These are phyloP conservation scores for Battus philenor DNA, from an alignment of 1,140 invertebrate species.

Conservation along the genomic window DNA sequence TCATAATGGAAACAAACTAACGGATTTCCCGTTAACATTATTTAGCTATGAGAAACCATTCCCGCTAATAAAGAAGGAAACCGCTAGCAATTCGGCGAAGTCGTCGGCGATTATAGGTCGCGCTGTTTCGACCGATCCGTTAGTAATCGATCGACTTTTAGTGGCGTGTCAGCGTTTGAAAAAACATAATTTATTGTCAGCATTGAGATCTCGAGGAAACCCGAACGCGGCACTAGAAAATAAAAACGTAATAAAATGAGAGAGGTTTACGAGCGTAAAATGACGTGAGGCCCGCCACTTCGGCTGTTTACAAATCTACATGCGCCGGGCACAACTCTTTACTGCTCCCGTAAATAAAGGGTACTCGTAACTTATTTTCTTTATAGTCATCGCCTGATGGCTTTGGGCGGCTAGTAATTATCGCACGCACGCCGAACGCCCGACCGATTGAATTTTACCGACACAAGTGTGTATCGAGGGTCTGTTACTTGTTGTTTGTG, in stretches of 20 bases:
- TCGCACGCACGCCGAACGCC: constrained; percentile 57
- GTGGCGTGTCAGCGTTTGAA: constrained; percentile 71
- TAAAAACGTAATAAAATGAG: constrained; percentile 72
- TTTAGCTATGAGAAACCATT: constrained; percentile 58
- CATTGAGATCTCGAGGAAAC: constrained; percentile 68
- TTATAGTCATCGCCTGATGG: constrained; percentile 56
- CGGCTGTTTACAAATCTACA: constrained; percentile 45
- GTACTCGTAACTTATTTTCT: constrained; percentile 63
- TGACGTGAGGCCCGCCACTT: constrained; percentile 58
- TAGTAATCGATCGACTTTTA: constrained; percentile 74
- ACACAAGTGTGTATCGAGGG: constrained; percentile 20
- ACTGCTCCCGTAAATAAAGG: constrained; percentile 30
- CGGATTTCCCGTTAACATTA: constrained; percentile 31
- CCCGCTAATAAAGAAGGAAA: constrained; percentile 70
- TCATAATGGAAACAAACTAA: too few species aligned
- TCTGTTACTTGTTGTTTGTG: constrained; percentile 56
- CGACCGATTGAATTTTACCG: constrained; percentile 36
- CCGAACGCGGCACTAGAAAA: constrained; percentile 68
- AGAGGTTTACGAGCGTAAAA: constrained; percentile 72
- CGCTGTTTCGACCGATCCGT: constrained; percentile 70
- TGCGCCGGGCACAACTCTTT: constrained; percentile 33
- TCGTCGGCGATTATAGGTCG: constrained; percentile 58
- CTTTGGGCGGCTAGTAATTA: constrained; percentile 57
- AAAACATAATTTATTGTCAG: constrained; percentile 71
- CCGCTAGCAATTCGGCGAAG: constrained; percentile 59